Base-by-base conservation (phyloP, 2,888 invertebrate species). In the Meteorus cinctellus region DNA sequence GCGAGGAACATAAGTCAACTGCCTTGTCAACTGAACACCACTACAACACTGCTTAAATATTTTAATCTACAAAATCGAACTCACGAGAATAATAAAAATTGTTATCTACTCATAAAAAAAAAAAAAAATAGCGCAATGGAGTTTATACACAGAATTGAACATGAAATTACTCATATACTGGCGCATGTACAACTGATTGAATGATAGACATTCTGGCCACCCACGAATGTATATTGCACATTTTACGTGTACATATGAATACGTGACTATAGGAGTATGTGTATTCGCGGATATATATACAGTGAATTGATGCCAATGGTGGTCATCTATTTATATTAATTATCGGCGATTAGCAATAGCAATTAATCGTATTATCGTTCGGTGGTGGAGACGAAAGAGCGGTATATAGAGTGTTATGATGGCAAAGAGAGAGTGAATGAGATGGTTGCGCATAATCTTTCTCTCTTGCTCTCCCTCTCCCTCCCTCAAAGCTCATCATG, bases 261-360 rank as follows among this genome's bases (percentile, higher is more conserved):
- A 19, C n/a, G 55, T 55, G 62, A 34, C 5, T 29, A 3, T 24
- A 60, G 6, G 34, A 34, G 55, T 55, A 19, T 55, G 31, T 14
- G 29, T 31, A 62, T 29, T 4, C n/a, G 10, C 62, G 12, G 8
- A 62, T 41, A 41, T 6, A 31, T 29, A 29, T 16, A n/a, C 16
- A 29, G 60, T 85, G 80, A 86, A 84, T 82, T 78, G 79, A 81
- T 81, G 88, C 87, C 88, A 88, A 87, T 85, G 85, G 85, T 86
- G 81, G 86, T 86, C 87, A 86, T 88, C 88, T 88, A 88, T 89
- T 89, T 89, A 89, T 89, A 87, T 88, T 88, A 88, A 88, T 88
- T 88, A 87, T 85, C 85, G 82, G 84, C 86, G 87, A 88, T 88
- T 87, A 85, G 85, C 81, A 83, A 87, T 88, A 86, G 86, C 88